These are phyloP conservation scores for Melanaphis sacchari DNA, from an alignment of 1,140 invertebrate genomes.

Conservation along the genomic window DNA sequence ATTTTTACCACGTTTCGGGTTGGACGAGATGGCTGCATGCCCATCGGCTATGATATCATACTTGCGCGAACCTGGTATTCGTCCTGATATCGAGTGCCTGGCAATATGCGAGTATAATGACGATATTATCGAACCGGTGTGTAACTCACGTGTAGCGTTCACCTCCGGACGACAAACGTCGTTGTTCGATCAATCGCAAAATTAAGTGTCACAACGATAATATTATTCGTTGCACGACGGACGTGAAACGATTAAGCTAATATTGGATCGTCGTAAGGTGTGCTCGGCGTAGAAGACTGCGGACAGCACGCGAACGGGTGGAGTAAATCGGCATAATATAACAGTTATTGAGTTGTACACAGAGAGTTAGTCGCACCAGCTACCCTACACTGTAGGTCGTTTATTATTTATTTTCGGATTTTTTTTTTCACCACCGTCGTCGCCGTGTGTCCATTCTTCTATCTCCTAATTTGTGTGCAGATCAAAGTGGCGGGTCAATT, in stretches of 20 bases:
- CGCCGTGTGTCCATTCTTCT: background rate
- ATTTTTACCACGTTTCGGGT: background rate
- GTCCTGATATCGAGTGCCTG: background rate
- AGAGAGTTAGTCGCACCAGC: background rate
- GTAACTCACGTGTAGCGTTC: background rate
- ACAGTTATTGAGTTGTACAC: too few relatives aligned
- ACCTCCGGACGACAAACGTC: background rate
- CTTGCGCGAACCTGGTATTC: too few relatives aligned
- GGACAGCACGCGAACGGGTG: background rate
- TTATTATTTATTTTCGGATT: background rate
- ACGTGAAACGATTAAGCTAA: background rate
- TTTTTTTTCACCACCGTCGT: background rate
- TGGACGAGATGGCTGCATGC: too few relatives aligned
- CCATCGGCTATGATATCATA: background rate
- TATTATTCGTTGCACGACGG: background rate
- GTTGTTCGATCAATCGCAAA: background rate
- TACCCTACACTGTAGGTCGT: background rate
- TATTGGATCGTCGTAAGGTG: background rate
- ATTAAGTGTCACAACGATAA: background rate
- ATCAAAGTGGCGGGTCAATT: constrained; percentile 54
- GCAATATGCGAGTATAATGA: background rate
- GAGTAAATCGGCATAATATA: background rate
- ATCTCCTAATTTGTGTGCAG: constrained; percentile 4
- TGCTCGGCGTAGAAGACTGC: background rate
- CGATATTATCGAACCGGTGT: background rate